Percentiles rank a stretch among this genome's conserved stretches.
Evolutionary conservation across 2,113 vertebrate species (phyloP).

Genomic region (Leucoraja erinaceus): DNA sequence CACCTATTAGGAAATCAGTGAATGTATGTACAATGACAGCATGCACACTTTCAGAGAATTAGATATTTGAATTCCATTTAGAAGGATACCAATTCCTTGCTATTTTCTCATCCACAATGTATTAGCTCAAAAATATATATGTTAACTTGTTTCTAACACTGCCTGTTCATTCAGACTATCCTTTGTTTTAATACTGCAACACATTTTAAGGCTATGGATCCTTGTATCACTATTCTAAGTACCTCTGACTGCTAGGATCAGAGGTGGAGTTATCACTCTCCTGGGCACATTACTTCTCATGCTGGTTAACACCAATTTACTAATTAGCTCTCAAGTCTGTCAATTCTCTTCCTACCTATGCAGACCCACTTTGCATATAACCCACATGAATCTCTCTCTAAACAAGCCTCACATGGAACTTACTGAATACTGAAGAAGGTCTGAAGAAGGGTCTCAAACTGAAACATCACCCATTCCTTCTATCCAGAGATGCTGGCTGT

Average conservation of each 20-base stretch:
- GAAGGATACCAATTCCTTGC: neutral
- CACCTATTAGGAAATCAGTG: no score
- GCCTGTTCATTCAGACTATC: neutral
- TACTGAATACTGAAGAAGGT: neutral
- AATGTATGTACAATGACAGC: neutral
- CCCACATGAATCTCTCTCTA: neutral
- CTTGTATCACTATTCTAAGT: no score
- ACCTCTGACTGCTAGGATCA: neutral
- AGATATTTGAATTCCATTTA: neutral
- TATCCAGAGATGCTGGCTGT: no score
- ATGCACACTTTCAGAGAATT: neutral
- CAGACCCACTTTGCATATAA: neutral
- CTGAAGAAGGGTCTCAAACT: no score
- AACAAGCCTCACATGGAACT: neutral
- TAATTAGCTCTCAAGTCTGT: neutral
- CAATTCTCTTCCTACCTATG: neutral
- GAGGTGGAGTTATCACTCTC: neutral
- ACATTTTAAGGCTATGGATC: neutral
- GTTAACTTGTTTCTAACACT: neutral
- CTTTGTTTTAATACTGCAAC: neutral
- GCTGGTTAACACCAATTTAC: neutral
- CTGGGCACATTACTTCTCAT: neutral
- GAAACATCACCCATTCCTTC: no score
- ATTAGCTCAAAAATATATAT: neutral
- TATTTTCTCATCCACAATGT: neutral